A percentile compares a stretch with the other conserved stretches of the same genome.
phyloP scores from a whole-genome alignment of 2,888 invertebrate genomes.

The Exephanes ischioxanthus region DNA sequence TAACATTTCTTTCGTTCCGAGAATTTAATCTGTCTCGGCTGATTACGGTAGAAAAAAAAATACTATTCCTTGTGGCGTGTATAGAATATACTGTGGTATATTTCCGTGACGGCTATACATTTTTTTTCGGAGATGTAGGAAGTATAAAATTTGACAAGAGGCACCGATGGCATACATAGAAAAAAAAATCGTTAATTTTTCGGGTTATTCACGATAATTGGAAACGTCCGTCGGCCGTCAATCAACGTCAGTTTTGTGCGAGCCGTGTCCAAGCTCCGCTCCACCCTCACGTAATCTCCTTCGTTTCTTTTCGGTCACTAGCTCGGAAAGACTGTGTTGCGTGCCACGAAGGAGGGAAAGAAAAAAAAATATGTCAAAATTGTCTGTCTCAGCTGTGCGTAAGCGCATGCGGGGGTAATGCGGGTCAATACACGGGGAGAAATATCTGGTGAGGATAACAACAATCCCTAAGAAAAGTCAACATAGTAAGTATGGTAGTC shows the following conservation, averaged over 20 bases:
- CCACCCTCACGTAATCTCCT: constrained; percentile 70
- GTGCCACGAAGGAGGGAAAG: constrained; percentile 7
- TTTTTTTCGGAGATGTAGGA: constrained; percentile 25
- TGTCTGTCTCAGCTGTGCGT: constrained; percentile 34
- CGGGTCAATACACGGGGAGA: background rate
- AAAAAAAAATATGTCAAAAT: constrained; percentile 62
- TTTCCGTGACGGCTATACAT: constrained; percentile 31
- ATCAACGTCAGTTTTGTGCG: constrained; percentile 79
- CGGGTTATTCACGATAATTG: constrained; percentile 81
- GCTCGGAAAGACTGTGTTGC: constrained; percentile 27
- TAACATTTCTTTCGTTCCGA: constrained; percentile 27
- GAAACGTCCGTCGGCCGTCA: constrained; percentile 82
- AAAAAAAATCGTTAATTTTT: constrained; percentile 70
- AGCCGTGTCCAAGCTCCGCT: constrained; percentile 67
- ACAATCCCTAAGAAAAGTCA: background rate
- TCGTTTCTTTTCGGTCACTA: constrained; percentile 45
- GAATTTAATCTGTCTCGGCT: constrained; percentile 26
- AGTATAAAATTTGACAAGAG: constrained; percentile 37
- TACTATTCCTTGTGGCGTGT: background rate
- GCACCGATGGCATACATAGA: constrained; percentile 20
- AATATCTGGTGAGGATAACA: background rate
- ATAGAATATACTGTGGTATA: constrained; percentile 2
- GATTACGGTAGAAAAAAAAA: constrained; percentile 31
- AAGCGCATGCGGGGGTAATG: background rate
- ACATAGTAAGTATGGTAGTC: background rate